phyloP scores from a whole-genome alignment of 2,888 invertebrate species.

The Biston betularia region DNA sequence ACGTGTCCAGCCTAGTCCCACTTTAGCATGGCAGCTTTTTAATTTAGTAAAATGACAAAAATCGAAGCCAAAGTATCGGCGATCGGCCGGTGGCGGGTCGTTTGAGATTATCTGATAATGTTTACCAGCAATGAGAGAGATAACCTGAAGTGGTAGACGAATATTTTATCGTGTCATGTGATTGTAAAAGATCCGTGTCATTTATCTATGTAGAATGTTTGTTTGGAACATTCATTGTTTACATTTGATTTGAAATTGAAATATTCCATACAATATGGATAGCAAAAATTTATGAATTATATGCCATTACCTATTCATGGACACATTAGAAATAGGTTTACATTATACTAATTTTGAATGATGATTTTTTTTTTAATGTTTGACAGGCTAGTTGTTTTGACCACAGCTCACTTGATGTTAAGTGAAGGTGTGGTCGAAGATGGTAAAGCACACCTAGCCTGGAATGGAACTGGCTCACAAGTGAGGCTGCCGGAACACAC shows the following conservation, averaged over 20 bases:
- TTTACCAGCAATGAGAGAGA: conserved; percentile 26
- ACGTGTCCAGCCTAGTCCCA: too few relatives aligned
- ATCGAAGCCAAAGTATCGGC: too few relatives aligned
- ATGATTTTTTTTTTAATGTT: too few relatives aligned
- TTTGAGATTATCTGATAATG: conserved; percentile 42
- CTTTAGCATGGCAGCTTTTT: too few relatives aligned
- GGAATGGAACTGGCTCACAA: too few relatives aligned
- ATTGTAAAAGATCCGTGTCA: conserved; percentile 6
- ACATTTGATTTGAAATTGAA: not conserved
- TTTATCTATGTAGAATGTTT: conserved; percentile 17
- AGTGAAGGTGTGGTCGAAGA: too few relatives aligned
- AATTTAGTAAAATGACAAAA: too few relatives aligned
- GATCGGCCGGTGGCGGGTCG: not conserved
- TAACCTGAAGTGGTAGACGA: conserved; percentile 34
- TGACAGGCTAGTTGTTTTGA: too few relatives aligned
- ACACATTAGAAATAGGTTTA: not conserved
- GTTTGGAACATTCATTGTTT: conserved; percentile 8
- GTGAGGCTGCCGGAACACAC: too few relatives aligned
- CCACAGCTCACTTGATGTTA: too few relatives aligned
- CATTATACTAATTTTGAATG: too few relatives aligned
- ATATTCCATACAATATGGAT: not conserved
- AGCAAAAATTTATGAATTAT: not conserved
- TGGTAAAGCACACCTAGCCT: too few relatives aligned
- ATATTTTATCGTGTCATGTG: conserved; percentile 35
- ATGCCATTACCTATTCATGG: not conserved